A percentile compares a stretch with the other conserved stretches of the same genome.
Evolutionary conservation across 2,113 vertebrate genomes (phyloP).

Genomic region (Chauna torquata): DNA sequence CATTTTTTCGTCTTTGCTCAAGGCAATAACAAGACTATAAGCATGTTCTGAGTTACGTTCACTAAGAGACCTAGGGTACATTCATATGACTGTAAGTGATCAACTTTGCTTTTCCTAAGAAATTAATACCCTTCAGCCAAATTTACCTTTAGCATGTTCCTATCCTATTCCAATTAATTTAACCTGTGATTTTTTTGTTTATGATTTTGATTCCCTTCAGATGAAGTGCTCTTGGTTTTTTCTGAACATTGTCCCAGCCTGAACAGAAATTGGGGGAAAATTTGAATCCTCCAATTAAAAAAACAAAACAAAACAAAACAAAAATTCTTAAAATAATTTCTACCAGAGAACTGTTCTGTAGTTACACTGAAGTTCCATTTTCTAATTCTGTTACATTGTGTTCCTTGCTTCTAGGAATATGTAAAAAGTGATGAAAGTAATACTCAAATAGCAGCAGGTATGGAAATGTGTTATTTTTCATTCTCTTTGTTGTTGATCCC

Average conservation of each 20-base stretch:
- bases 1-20: not conserved
- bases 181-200: not conserved
- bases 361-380: not conserved
- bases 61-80: not conserved
- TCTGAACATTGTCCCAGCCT: not conserved
- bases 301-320: not conserved
- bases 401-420: constrained; percentile 37
- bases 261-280: not conserved
- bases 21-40: not conserved
- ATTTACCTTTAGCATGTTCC: not conserved
- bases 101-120: not conserved
- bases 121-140: not conserved
- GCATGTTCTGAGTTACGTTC: not conserved
- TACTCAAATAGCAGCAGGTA: constrained; percentile 16
- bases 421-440: not conserved
- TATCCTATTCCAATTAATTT: not conserved
- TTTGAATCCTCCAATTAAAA: not conserved
- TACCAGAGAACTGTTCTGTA: not conserved
- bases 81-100: not conserved
- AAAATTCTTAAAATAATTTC: not conserved
- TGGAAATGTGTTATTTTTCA: not conserved
- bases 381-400: not conserved
- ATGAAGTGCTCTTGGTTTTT: not conserved
- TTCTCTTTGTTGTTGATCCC: not conserved
- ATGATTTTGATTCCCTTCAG: not conserved